Evolutionary conservation across 2,113 vertebrate species (phyloP), one percentile per base, ranked within the genome.

Genomic region (Salvelinus alpinus): DNA sequence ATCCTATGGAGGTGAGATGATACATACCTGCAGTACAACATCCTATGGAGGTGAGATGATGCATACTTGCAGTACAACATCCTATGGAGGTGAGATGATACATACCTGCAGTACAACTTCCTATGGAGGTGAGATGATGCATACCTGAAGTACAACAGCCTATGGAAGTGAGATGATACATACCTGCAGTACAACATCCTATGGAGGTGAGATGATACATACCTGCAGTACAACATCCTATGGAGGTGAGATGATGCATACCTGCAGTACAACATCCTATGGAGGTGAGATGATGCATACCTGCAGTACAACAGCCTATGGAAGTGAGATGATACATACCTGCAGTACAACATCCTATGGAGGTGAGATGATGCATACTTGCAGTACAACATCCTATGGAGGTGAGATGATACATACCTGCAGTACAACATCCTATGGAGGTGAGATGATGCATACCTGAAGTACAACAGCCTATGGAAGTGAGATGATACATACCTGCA

Each of bases 1-100:
- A 88, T 87, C 88, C 85, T 84, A 90, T 92, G 90, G 88, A 80
- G 64, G 77, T 81, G 78, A 86, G 81, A 80, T 82, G 85, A 85
- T 90, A 7, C 34, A 7, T 7, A 34, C 68, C 85, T 74, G 83
- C 85, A 82, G 82, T 79, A 81, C 31, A 34, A 34, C 31, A 34
- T 5, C 31, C 5, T 34, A 34, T 34, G 31, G 31, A 29, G 29
- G 77, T 81, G 78, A 86, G 81, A 80, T 82, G 85, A 85, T 90
- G 5, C 31, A 6, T 5, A 34, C 66, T 5, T 34, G 5, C 31
- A 34, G 31, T 34, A 34, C 64, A 54, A 81, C 78, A 88, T 88
- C 88, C 85, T 83, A 90, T 92, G 90, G 88, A 81, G 68, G 77
- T 81, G 79, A 86, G 81, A 80, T 83, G 85, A 86, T 90, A 14